Percentiles rank a stretch among this genome's conserved stretches.
These are phyloP conservation scores for Phylloscopus collybita DNA, from an alignment of 2,797 vertebrate genomes.

Conservation along the genomic window DNA sequence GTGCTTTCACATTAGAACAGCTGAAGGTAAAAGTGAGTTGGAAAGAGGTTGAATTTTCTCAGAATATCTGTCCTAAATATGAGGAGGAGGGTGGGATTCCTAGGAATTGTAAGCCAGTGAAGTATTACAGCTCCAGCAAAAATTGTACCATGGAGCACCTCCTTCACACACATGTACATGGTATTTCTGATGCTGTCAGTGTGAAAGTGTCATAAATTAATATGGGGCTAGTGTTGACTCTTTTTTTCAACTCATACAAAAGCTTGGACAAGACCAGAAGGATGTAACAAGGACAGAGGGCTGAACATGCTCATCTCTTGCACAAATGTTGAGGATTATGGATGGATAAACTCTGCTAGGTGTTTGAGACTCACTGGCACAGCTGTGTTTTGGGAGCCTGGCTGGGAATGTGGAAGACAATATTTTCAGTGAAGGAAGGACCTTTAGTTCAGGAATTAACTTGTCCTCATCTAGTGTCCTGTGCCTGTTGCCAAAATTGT, in stretches of 20 bases:
- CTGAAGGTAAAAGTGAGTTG: neutral
- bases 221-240: neutral
- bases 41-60: neutral
- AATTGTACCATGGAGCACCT: neutral
- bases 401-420: accelerated
- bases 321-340: neutral
- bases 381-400: neutral
- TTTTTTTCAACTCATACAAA: neutral
- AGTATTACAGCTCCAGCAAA: neutral
- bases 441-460: neutral
- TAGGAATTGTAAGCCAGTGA: neutral
- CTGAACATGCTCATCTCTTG: neutral
- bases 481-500: neutral
- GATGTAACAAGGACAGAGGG: neutral
- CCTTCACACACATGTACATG: neutral
- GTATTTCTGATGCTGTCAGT: neutral
- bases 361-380: neutral
- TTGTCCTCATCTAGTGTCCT: neutral
- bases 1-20: neutral
- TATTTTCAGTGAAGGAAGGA: neutral
- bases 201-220: neutral
- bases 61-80: neutral
- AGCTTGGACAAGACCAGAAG: neutral
- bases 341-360: neutral
- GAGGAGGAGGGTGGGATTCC: neutral